phyloP scores from a whole-genome alignment of 2,797 vertebrate species.

The Apodemus agrarius region DNA sequence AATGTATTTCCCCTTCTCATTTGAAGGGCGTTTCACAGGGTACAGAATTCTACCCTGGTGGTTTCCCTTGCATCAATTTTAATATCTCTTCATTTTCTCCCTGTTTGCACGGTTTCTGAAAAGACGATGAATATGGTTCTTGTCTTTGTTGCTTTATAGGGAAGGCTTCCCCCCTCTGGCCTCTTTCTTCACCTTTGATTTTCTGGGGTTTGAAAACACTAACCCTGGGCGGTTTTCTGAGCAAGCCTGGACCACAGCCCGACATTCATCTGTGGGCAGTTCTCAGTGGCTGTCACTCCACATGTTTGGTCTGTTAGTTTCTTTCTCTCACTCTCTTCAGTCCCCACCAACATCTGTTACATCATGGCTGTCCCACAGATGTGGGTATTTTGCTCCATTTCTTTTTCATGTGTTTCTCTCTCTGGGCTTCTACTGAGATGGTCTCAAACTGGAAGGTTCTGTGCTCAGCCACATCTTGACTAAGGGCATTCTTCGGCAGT shows the following conservation, averaged over 20 bases:
- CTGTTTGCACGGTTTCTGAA: neutral
- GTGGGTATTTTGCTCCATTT: neutral
- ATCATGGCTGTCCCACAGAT: neutral
- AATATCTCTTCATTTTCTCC: neutral
- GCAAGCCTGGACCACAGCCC: neutral
- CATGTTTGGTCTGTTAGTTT: neutral
- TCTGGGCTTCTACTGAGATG: neutral
- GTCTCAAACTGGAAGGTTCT: neutral
- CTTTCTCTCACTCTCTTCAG: neutral
- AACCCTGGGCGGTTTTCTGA: neutral
- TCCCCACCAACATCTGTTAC: neutral
- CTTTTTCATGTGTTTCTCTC: neutral
- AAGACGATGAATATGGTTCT: slow-evolving; percentile 10
- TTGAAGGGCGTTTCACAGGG: neutral
- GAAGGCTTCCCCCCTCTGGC: neutral
- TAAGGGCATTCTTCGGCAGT: neutral
- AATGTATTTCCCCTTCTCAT: neutral
- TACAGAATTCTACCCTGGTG: neutral
- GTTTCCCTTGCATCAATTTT: neutral
- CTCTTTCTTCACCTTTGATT: slow-evolving; percentile 14
- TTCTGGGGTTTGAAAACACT: neutral
- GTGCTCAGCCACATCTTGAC: neutral
- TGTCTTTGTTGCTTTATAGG: neutral
- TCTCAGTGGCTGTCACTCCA: neutral
- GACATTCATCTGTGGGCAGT: neutral